Evolutionary conservation across 2,113 vertebrate species (phyloP), one percentile per base, ranked within the genome.

Genomic region (Accipiter cooperii): DNA sequence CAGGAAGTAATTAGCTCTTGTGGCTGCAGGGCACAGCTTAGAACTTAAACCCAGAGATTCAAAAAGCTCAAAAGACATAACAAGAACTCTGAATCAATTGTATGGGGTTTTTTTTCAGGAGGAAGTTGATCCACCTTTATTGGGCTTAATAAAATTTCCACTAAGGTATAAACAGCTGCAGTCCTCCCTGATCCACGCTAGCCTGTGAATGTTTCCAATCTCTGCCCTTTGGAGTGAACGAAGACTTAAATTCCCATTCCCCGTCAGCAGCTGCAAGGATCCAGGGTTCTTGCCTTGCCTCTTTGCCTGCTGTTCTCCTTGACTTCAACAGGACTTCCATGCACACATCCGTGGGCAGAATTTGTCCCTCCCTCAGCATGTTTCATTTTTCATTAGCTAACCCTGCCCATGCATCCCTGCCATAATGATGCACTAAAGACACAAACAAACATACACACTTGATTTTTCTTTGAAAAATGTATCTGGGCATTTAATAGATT

Each of bases 381-480:
- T 61, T 79, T 82, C 21, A 64, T n/a, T 57, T 69, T 96, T 95
- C 85, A 96, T 96, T 80, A 95, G 71, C 76, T 89, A 93, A 83
- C 78, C 79, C 86, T 96, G 91, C 70, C 91, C 95, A 71, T 75
- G 82, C 86, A 95, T 87, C 69, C 60, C 86, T 86, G 90, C 90
- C 84, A 55, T 85, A 97, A 96, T 28, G 87, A 89, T 85, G 90
- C 75, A 89, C 92, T 46, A 8, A 87, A 84, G n/a, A n/a, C 63
- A 91, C 77, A 61, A 24, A 52, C 12, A 87, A 79, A 83, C 17
- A 71, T 2, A 40, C 79, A 95, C 44, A 87, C 81, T 96, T 88
- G 29, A 84, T 84, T 96, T 81, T 96, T 80, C 96, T 96, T 74
- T 94, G 95, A 95, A 95, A 97, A 97, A 96, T 40, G 42, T 52